These are phyloP conservation scores for Atrina japonica DNA, from an alignment of 2,888 invertebrate species.

Conservation along the genomic window DNA sequence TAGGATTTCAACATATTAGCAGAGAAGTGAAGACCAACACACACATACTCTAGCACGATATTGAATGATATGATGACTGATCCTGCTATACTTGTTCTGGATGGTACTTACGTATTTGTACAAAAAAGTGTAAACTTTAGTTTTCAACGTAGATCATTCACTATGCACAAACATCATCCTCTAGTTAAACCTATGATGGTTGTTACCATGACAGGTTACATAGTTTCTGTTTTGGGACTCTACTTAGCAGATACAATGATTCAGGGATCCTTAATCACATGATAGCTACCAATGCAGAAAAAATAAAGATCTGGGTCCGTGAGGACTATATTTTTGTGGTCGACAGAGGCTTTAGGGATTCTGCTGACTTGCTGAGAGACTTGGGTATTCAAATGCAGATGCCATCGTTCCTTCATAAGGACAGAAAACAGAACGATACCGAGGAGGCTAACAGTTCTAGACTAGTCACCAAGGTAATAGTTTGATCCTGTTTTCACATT, in stretches of 20 bases:
- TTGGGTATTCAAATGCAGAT: conserved; percentile 30
- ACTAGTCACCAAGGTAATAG: conserved; percentile 33
- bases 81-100: conserved; percentile 11
- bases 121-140: conserved; percentile 15
- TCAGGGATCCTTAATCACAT: conserved; percentile 11
- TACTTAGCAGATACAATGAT: conserved; percentile 30
- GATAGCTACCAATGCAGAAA: conserved; percentile 21
- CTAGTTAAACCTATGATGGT: conserved; percentile 35
- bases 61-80: not conserved
- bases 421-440: conserved; percentile 22
- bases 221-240: conserved; percentile 23
- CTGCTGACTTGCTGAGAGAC: conserved; percentile 5
- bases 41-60: too few relatives aligned
- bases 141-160: conserved; percentile 24
- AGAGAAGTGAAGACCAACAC: not conserved
- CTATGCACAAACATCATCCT: conserved; percentile 24
- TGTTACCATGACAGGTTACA: conserved; percentile 17
- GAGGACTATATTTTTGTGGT: conserved; percentile 28
- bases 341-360: conserved; percentile 33
- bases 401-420: conserved; percentile 23
- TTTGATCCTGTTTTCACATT: too few relatives aligned
- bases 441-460: conserved; percentile 30
- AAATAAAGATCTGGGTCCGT: conserved; percentile 28
- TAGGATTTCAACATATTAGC: conserved; percentile 12
- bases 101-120: conserved; percentile 21